Conservation (phyloP, 2,113 vertebrate species). For the Vimba vimba region DNA sequence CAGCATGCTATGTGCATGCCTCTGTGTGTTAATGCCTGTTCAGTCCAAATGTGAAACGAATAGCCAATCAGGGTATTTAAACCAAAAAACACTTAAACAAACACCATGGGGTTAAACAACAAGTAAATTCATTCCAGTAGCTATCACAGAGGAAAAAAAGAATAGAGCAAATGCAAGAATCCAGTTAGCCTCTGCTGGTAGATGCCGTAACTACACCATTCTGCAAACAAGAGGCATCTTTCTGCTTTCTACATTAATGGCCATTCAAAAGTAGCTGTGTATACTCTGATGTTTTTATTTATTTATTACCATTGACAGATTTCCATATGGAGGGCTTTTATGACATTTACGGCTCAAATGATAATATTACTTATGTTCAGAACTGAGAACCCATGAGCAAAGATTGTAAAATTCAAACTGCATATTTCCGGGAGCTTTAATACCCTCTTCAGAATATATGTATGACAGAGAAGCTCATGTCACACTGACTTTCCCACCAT, state of each 20-base stretch:
- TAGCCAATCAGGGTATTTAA: neutral
- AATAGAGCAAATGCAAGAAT: neutral
- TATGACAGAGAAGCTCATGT: neutral
- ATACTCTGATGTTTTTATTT: neutral
- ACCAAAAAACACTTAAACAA: too few species aligned
- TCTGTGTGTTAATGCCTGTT: constrained; percentile 27
- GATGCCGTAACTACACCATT: neutral
- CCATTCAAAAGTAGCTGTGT: neutral
- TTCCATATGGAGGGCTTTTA: neutral
- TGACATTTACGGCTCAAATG: neutral
- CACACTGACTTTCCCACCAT: neutral
- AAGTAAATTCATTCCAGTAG: neutral
- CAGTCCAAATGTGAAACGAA: neutral
- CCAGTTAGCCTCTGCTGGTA: neutral
- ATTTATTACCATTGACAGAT: neutral
- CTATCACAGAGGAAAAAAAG: neutral
- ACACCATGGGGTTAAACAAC: neutral
- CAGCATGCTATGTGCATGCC: neutral
- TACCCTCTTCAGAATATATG: neutral
- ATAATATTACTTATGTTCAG: neutral
- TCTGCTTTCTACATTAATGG: neutral
- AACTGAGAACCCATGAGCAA: neutral
- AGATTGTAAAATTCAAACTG: neutral
- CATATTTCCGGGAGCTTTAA: neutral
- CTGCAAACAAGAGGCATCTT: neutral